phyloP scores from a whole-genome alignment of 64 coral and sea anemone genomes.

The Platygyra sinensis region DNA sequence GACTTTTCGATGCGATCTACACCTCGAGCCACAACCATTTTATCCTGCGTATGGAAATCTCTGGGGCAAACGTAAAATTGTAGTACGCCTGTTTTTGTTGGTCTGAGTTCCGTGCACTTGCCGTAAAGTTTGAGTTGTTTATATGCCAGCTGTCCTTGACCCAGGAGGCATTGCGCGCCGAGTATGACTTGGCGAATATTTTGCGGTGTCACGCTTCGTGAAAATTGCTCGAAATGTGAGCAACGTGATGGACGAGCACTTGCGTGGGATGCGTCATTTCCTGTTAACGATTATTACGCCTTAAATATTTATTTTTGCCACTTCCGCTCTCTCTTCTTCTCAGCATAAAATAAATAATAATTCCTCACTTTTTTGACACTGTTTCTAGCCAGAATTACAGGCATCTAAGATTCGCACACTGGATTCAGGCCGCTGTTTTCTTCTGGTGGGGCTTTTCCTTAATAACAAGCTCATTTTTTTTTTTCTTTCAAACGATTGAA shows the following conservation, averaged over 20 bases:
- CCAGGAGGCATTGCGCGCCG: slow-evolving; percentile 54
- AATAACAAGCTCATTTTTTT: too few relatives aligned
- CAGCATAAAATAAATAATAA: too few relatives aligned
- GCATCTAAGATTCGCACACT: too few relatives aligned
- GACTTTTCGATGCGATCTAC: slow-evolving; percentile 77
- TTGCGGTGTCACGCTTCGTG: neutral
- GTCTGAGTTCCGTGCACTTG: neutral
- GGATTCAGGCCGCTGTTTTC: too few relatives aligned
- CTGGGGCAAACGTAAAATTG: neutral
- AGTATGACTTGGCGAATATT: slow-evolving; percentile 19
- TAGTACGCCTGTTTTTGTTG: neutral
- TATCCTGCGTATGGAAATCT: neutral
- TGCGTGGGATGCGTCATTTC: neutral
- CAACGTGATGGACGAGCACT: neutral
- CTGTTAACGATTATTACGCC: too few relatives aligned
- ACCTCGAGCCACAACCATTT: slow-evolving; percentile 58
- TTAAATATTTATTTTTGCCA: too few relatives aligned
- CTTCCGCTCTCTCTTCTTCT: too few relatives aligned
- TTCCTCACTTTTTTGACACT: too few relatives aligned
- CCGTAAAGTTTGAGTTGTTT: neutral
- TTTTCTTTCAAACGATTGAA: too few relatives aligned
- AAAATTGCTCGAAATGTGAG: too few relatives aligned
- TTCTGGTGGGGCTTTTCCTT: too few relatives aligned
- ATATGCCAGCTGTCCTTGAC: neutral
- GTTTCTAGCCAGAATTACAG: too few relatives aligned